phyloP scores from a whole-genome alignment of 2,888 invertebrate genomes.

The Unio pictorum region DNA sequence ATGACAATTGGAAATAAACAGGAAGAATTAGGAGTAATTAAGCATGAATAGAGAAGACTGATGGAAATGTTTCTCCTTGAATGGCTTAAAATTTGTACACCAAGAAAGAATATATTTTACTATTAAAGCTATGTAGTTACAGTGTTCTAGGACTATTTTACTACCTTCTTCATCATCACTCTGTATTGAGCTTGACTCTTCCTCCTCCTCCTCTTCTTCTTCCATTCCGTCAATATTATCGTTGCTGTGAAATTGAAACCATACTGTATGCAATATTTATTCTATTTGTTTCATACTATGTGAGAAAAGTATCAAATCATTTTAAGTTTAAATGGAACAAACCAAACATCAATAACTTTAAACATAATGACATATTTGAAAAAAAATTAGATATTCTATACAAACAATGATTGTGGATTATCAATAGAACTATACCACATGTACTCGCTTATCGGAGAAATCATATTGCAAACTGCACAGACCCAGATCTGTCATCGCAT shows the following conservation, averaged over 20 bases:
- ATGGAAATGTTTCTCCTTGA: too few species aligned
- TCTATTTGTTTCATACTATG: not conserved
- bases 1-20: not conserved
- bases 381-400: too few species aligned
- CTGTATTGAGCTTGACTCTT: slow-evolving; percentile 70
- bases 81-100: too few species aligned
- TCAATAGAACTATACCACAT: too few species aligned
- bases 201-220: slow-evolving; percentile 74
- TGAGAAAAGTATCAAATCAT: not conserved
- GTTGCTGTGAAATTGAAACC: slow-evolving; percentile 28
- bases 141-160: slow-evolving; percentile 35
- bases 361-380: too few species aligned
- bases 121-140: not conserved
- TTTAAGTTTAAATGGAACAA: too few species aligned
- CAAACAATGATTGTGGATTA: too few species aligned
- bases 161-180: slow-evolving; percentile 83
- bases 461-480: too few species aligned
- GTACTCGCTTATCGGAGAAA: too few species aligned
- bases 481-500: too few species aligned
- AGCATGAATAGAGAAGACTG: not conserved
- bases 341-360: too few species aligned
- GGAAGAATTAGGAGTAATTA: not conserved
- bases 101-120: too few species aligned
- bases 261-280: slow-evolving; percentile 10
- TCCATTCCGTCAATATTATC: slow-evolving; percentile 44